Percentiles rank a stretch among this genome's conserved stretches.
Evolutionary conservation across 2,113 vertebrate genomes (phyloP).

Genomic region (Pollimyrus isidori): DNA sequence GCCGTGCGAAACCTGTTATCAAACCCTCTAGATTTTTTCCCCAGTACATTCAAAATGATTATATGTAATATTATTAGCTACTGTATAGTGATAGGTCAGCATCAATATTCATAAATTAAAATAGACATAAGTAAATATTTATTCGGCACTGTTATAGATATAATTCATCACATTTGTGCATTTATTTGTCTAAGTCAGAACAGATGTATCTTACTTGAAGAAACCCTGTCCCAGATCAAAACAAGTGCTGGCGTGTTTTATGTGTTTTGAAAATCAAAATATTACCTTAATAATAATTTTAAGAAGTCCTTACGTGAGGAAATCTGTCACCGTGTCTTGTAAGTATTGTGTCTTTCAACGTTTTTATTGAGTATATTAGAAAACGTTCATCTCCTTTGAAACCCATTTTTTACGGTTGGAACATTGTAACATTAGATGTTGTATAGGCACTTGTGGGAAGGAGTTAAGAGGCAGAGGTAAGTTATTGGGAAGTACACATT

Average conservation of each 20-base stretch:
- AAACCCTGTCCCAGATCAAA: not conserved
- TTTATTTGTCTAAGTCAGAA: not conserved
- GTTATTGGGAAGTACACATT: not conserved
- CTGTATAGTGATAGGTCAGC: not conserved
- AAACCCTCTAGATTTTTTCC: not conserved
- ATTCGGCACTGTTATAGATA: not conserved
- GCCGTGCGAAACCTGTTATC: not conserved
- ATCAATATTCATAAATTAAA: not conserved
- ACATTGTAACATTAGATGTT: not conserved
- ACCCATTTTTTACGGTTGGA: not conserved
- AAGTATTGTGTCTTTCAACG: not conserved
- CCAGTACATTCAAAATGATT: not conserved
- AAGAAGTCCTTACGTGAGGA: not conserved
- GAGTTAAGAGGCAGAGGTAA: not conserved
- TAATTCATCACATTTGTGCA: not conserved
- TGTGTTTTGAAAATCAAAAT: not conserved
- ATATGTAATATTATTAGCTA: not conserved
- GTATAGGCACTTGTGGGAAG: not conserved
- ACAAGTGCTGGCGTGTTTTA: not conserved
- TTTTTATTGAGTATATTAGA: not conserved
- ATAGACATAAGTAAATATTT: not conserved
- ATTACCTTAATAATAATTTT: not conserved
- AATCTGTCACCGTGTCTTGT: not conserved
- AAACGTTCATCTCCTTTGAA: not conserved
- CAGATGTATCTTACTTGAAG: not conserved